Conservation (phyloP, 2,888 invertebrate species). For the Acrocera orbiculus region DNA sequence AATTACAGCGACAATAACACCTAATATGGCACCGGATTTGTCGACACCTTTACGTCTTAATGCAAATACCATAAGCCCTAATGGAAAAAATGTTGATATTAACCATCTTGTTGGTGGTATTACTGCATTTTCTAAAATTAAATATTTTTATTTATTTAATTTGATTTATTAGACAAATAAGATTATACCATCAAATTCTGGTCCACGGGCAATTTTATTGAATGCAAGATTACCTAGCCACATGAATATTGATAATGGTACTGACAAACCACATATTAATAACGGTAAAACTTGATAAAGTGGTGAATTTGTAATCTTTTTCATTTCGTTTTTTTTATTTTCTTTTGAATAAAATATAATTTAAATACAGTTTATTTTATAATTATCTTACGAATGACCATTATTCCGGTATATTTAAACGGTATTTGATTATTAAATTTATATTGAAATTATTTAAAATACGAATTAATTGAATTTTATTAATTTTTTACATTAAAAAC, state of each 20-base stretch:
- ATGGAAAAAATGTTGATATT: conserved; percentile 34
- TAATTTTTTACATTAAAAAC: too few species aligned
- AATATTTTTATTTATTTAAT: not conserved
- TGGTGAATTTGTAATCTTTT: not conserved
- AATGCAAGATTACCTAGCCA: conserved; percentile 58
- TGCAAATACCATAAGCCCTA: conserved; percentile 47
- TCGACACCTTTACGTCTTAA: conserved; percentile 49
- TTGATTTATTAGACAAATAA: not conserved
- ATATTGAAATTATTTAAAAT: too few species aligned
- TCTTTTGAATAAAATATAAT: too few species aligned
- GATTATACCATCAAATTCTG: conserved; percentile 37
- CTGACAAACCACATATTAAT: conserved; percentile 45
- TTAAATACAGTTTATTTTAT: too few species aligned
- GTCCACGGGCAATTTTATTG: conserved; percentile 32
- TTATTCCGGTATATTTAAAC: too few species aligned
- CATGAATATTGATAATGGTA: conserved; percentile 58
- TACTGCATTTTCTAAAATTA: conserved; percentile 13
- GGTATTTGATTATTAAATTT: too few species aligned
- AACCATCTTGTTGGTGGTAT: conserved; percentile 29
- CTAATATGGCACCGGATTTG: conserved; percentile 51
- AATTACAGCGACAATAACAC: conserved; percentile 54
- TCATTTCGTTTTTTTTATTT: not conserved
- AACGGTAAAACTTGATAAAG: conserved; percentile 35
- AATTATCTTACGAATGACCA: too few species aligned
- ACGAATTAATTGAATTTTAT: too few species aligned